These are phyloP conservation scores for Orgyia antiqua DNA, from an alignment of 2,888 invertebrate species.

Conservation along the genomic window DNA sequence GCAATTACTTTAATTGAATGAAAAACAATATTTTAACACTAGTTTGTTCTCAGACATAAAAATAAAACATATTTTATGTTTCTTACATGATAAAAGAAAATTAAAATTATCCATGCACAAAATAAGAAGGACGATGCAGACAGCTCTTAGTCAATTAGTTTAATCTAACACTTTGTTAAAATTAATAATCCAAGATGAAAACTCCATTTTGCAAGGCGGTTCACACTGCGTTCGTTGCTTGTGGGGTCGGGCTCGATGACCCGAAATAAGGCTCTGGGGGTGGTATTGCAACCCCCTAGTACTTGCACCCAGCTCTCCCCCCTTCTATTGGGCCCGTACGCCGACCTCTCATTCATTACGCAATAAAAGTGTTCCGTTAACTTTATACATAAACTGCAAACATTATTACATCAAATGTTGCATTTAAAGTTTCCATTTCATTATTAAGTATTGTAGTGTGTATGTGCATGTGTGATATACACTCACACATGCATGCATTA, in stretches of 20 bases:
- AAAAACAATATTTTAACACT: too few relatives aligned
- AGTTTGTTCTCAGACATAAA: too few relatives aligned
- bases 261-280: constrained; percentile 72
- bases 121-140: constrained; percentile 17
- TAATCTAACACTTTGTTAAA: constrained; percentile 46
- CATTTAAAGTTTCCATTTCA: too few relatives aligned
- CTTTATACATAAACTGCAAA: constrained; percentile 33
- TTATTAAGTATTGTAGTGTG: too few relatives aligned
- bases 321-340: constrained; percentile 45
- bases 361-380: constrained; percentile 70
- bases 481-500: too few relatives aligned
- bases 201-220: constrained; percentile 65
- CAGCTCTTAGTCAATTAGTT: constrained; percentile 30
- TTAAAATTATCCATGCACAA: constrained; percentile 14
- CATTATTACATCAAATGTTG: too few relatives aligned
- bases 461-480: too few relatives aligned
- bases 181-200: constrained; percentile 66
- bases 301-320: constrained; percentile 25
- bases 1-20: too few relatives aligned
- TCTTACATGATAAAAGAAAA: too few relatives aligned
- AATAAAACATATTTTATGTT: too few relatives aligned
- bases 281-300: constrained; percentile 53
- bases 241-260: constrained; percentile 71
- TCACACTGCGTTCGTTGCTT: constrained; percentile 57
- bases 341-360: constrained; percentile 76